These are phyloP conservation scores for Callyntrura guangdongensis DNA, from an alignment of 2,888 invertebrate genomes.

Conservation along the genomic window DNA sequence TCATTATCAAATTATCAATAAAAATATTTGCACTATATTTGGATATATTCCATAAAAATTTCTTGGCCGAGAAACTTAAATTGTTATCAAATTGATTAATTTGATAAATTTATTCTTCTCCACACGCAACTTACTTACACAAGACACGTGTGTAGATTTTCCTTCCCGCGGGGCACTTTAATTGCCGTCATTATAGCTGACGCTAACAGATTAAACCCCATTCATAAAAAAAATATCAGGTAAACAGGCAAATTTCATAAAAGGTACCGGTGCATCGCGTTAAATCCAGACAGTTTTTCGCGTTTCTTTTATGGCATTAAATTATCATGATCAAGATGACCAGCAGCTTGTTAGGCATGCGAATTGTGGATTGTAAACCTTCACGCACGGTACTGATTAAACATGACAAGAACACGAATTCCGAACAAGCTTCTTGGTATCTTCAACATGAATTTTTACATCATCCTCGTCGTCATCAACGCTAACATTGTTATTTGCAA, in stretches of 20 bases:
- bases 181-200: conserved; percentile 15
- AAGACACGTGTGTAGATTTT: not conserved
- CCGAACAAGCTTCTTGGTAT: not conserved
- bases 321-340: not conserved
- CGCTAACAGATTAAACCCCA: not conserved
- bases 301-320: not conserved
- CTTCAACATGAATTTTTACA: not conserved
- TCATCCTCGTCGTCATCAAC: conserved; percentile 5
- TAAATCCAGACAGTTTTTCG: not conserved
- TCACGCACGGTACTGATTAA: conserved; percentile 3
- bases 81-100: too few relatives aligned
- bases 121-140: not conserved
- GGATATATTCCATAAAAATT: too few relatives aligned
- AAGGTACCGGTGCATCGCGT: not conserved
- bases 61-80: too few relatives aligned
- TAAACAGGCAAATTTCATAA: not conserved
- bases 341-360: conserved; percentile 4
- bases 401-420: conserved; percentile 42
- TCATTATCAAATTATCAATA: too few relatives aligned
- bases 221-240: conserved; percentile 35
- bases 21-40: too few relatives aligned
- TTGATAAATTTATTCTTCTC: too few relatives aligned
- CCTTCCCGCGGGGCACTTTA: conserved; percentile 25
- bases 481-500: conserved; percentile 19
- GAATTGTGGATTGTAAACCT: not conserved